Base-by-base conservation (phyloP, 2,888 invertebrate species). In the Parthenolecanium corni region DNA sequence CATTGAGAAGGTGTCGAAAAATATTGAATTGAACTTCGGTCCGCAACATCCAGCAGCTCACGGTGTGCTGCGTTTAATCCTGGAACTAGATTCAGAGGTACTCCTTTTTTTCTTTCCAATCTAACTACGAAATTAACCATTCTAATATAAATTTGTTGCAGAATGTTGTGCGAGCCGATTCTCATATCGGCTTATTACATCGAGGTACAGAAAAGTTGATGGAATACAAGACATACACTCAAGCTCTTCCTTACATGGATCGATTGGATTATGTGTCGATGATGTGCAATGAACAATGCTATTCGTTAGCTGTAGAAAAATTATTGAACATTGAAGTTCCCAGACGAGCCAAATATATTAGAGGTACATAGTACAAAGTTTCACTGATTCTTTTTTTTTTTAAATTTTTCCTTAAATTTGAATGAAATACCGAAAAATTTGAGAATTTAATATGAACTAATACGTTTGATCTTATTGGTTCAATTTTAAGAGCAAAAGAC, bases 251-350 rank as follows among this genome's bases (percentile, higher is more conserved):
- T 0, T 98, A 98, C 76, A 96, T 98, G 73, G 97, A 98, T 77
- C 85, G 96, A 0, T 77, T 97, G 62, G 97, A 98, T 76, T 98
- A 98, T 71, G 95, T 96, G 0, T 96, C 96, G 0, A 97, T 97
- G 96, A 97, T 98, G 97, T 91, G 90, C 75, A 98, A 97, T 72
- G 97, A 98, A 72, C 96, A 98, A 71, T 90, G 91, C 71, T 98
- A 87, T 75, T 92, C 94, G 1, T 72, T 98, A 65, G 97, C 97
- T 1, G 86, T 97, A 0, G 98, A 98, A 74, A 97, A 96, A 70
- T 78, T 98, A 1, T 79, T 98, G 0, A 96, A 96, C 70, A 92
- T 96, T 66, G 90, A 95, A 36, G 81, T 94, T n/a, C 95, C 96
- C 0, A 67, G 88, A 0, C 77, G 98, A 57, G 98, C 95, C 0